phyloP scores from a whole-genome alignment of 2,888 invertebrate genomes.

The Odontothrips loti region DNA sequence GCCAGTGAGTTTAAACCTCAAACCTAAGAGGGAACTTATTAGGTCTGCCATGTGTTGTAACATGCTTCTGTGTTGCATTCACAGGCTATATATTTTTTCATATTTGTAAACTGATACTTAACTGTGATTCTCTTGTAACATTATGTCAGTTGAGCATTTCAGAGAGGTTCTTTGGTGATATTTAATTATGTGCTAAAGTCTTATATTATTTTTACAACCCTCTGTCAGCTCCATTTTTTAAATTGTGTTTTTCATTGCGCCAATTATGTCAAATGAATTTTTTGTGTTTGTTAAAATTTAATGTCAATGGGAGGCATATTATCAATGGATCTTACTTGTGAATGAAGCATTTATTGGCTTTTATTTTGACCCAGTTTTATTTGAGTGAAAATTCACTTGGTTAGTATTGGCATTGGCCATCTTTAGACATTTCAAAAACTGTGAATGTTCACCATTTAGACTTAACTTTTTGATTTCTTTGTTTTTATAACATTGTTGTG shows the following conservation, averaged over 20 bases:
- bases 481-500: conserved; percentile 23
- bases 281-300: background rate
- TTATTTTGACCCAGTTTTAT: background rate
- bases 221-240: background rate
- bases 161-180: conserved; percentile 5
- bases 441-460: background rate
- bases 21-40: background rate
- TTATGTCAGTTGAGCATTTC: background rate
- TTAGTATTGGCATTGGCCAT: background rate
- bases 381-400: background rate
- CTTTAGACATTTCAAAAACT: background rate
- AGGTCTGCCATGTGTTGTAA: background rate
- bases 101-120: conserved; percentile 18
- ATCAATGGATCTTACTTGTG: background rate
- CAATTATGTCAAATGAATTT: background rate
- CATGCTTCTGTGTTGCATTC: background rate
- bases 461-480: background rate
- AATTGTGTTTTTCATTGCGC: background rate
- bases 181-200: background rate
- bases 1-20: background rate
- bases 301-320: background rate
- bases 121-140: conserved; percentile 6
- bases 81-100: conserved; percentile 8
- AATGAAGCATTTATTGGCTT: background rate
- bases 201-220: background rate